phyloP scores from a whole-genome alignment of 2,888 invertebrate genomes.

The Dolomedes plantarius region DNA sequence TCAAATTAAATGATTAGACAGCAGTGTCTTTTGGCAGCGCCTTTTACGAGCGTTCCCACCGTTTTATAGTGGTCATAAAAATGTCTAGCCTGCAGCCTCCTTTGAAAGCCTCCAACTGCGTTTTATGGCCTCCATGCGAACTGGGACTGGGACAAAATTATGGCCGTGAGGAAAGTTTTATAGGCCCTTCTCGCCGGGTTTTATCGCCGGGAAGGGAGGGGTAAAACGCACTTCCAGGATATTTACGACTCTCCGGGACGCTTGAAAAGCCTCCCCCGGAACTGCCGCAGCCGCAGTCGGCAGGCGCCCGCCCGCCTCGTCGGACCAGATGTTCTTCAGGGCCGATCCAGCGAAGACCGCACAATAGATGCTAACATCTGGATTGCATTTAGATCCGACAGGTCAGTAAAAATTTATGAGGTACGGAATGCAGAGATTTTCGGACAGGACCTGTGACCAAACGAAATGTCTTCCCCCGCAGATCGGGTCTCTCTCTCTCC shows the following conservation, averaged over 20 bases:
- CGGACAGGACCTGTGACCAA: not conserved
- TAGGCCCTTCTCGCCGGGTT: conserved; percentile 68
- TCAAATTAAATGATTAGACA: conserved; percentile 66
- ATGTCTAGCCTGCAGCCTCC: conserved; percentile 63
- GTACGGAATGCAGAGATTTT: not conserved
- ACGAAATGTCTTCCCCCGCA: not conserved
- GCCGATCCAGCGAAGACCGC: no score
- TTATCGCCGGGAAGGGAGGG: conserved; percentile 73
- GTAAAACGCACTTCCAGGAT: conserved; percentile 72
- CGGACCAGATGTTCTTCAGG: conserved; percentile 43
- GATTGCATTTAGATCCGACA: conserved; percentile 12
- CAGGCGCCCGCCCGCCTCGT: conserved; percentile 23
- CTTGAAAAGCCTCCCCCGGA: conserved; percentile 67
- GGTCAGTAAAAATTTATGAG: conserved; percentile 16
- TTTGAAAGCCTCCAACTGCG: conserved; percentile 35
- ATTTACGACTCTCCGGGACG: conserved; percentile 71
- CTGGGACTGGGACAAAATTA: conserved; percentile 69
- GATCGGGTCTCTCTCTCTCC: not conserved
- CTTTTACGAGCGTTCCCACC: conserved; percentile 48
- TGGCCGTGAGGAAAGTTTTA: conserved; percentile 73
- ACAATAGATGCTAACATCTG: conserved; percentile 48
- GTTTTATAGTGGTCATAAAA: conserved; percentile 72
- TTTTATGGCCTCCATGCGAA: conserved; percentile 67
- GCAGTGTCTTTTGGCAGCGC: conserved; percentile 62
- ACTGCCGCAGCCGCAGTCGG: conserved; percentile 34